phyloP scores from a whole-genome alignment of 1,140 invertebrate genomes.

The Cryptotermes secundus region DNA sequence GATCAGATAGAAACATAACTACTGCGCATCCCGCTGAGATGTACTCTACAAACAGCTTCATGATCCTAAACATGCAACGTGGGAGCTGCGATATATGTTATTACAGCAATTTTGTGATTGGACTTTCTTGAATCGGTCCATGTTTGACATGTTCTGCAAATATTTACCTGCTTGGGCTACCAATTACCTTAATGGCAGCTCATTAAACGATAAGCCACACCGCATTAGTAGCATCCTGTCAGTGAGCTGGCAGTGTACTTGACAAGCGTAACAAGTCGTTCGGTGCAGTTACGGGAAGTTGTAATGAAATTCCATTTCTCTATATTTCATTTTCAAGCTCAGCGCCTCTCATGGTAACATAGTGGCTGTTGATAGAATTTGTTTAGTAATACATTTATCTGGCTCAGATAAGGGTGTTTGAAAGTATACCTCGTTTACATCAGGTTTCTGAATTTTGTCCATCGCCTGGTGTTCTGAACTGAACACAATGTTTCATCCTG shows the following conservation, averaged over 20 bases:
- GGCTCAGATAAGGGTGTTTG: too few relatives aligned
- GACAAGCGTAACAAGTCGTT: background rate
- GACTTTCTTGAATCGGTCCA: background rate
- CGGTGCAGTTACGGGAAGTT: background rate
- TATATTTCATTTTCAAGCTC: too few relatives aligned
- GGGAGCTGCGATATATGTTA: background rate
- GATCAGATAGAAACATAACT: too few relatives aligned
- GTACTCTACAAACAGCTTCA: background rate
- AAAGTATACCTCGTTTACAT: too few relatives aligned
- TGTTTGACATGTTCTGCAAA: constrained; percentile 17
- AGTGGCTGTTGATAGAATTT: too few relatives aligned
- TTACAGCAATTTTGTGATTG: constrained; percentile 20
- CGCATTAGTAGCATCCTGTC: background rate
- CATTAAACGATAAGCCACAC: background rate
- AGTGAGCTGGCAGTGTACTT: background rate
- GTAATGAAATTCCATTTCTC: too few relatives aligned
- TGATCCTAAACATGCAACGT: background rate
- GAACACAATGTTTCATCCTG: too few relatives aligned
- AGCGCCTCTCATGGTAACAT: too few relatives aligned
- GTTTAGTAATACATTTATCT: too few relatives aligned
- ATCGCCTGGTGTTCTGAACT: too few relatives aligned
- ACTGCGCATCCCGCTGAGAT: background rate
- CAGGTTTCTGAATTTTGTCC: too few relatives aligned
- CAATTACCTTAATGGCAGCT: background rate
- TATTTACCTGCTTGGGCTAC: background rate